phyloP scores from a whole-genome alignment of 2,113 vertebrate species.

The Acrocephalus arundinaceus region DNA sequence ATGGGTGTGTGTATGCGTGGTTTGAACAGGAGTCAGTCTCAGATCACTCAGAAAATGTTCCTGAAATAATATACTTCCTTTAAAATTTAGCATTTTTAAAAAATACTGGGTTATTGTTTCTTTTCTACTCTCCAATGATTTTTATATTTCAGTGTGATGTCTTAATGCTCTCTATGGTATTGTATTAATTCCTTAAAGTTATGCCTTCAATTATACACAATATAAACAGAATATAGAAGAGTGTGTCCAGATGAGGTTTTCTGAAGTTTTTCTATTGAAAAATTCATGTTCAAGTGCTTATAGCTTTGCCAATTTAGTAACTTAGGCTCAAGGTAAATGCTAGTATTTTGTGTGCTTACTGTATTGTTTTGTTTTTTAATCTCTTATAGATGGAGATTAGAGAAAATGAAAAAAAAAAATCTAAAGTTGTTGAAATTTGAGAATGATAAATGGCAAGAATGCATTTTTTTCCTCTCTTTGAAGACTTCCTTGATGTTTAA shows the following conservation, averaged over 20 bases:
- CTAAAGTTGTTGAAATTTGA: neutral
- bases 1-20: fast-evolving
- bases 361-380: neutral
- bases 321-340: neutral
- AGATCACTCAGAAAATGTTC: neutral
- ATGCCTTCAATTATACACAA: neutral
- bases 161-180: neutral
- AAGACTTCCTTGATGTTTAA: neutral
- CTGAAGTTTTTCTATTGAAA: neutral
- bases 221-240: neutral
- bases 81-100: neutral
- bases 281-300: neutral
- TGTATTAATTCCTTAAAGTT: neutral
- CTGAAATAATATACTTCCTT: neutral
- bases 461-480: neutral
- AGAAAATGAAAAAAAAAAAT: neutral
- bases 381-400: neutral
- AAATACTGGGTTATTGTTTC: neutral
- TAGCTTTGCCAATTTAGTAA: neutral
- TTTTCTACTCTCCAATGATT: neutral
- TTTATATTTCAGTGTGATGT: neutral
- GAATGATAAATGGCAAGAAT: neutral
- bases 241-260: neutral
- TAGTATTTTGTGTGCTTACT: neutral
- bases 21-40: neutral